Evolutionary conservation across 1,140 invertebrate genomes (phyloP), one percentile per base, ranked within the genome.

Genomic region (Tetraneura akinire): DNA sequence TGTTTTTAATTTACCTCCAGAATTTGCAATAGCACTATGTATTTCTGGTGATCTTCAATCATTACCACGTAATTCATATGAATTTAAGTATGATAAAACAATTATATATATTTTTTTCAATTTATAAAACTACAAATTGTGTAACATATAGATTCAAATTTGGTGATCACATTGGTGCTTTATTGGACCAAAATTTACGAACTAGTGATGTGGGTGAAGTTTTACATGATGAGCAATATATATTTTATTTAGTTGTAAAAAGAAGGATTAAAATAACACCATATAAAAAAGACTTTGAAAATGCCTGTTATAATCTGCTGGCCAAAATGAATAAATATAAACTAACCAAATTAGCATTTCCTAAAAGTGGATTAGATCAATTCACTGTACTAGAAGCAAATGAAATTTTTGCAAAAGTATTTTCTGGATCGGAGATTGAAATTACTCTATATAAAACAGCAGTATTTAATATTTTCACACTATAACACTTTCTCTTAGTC

Each of bases 281-380:
- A 10, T 8, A 6, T 4, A 47, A 13, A 14, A 10, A n/a, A n/a
- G 10, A 37, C 8, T n/a, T 53, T 4, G 62, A 66, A 37, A 66
- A 42, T 16, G 29, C 62, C 1, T 32, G 37, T 16, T 16, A 3
- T 18, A 37, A 66, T 42, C 32, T 66, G 10, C 9, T 18, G 2
- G n/a, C 6, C 3, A 32, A 66, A 18, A 66, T 66, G 62, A 66
- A 66, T 16, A 1, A 37, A 2, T 14, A 14, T 9, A 42, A 42
- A 42, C 18, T 66, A n/a, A 66, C 62, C 18, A 66, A 66, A 66
- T 42, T 66, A 42, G 62, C 62, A 66, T 18, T 66, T 10, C 32
- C 16, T 16, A 26, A 10, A 42, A 37, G 13, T 66, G 11, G 32
- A 66, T n/a, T 42, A 42, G 3, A 37, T 5, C 32, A 37, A 4